Evolutionary conservation across 2,113 vertebrate species (phyloP), one percentile per base, ranked within the genome.

Genomic region (Hystrix cristata): DNA sequence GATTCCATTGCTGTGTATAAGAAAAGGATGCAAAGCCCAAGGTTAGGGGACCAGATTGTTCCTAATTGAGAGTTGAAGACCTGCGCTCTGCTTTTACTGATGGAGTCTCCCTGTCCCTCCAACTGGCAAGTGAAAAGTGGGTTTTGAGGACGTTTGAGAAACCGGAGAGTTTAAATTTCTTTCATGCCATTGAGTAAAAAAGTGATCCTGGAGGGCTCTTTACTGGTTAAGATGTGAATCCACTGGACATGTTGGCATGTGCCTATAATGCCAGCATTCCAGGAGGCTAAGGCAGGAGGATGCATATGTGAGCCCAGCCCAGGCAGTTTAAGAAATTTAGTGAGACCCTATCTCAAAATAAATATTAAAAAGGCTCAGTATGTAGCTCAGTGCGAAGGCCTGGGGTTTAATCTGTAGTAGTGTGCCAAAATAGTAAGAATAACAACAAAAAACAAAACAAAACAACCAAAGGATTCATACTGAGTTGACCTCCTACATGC

Each of bases 1-100:
- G 82, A 46, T 83, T 96, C 87, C 87, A 19, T 90, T 74, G 81
- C n/a, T 90, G 38, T 87, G 59, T 46, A 19, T 67, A 86, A 55
- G 88, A 34, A 43, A 76, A 25, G 51, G 38, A 38, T 83, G 38
- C 34, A 83, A 10, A 78, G 72, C 53, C 79, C 55, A 69, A 86
- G 29, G 2, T 1, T 4, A 18, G 38, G 21, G 11, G 51, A 31
- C 46, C 21, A 19, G 21, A 4, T 18, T 31, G 38, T n/a, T 94
- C 31, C 31, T 84, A 43, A 94, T 3, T 65, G 55, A 92, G 85
- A 86, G 15, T 3, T 72, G 25, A 83, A 87, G 16, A 9, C 14
- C 38, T 15, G 34, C 48, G 38, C 64, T 79, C 4, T 48, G 23
- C n/a, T 83, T 91, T 80, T 51, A 76, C 14, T 62, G 3, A 87